Conservation (phyloP, 2,113 vertebrate species). For the Hemicordylus capensis region DNA sequence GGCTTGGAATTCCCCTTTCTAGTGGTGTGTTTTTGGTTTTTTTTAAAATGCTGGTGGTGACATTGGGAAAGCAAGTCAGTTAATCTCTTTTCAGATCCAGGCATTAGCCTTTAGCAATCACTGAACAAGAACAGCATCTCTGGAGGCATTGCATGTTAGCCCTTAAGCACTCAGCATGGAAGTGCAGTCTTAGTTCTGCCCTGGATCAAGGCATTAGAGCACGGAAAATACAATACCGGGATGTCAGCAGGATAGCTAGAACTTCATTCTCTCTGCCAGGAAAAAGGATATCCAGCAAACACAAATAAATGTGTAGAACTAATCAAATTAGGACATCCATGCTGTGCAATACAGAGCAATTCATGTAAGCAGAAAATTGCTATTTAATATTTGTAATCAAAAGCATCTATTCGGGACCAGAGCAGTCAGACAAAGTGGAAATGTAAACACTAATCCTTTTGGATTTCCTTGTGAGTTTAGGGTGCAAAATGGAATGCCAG, state of each 20-base stretch:
- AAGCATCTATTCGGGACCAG: constrained; percentile 62
- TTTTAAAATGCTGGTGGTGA: constrained; percentile 36
- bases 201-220: constrained; percentile 40
- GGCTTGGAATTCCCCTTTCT: constrained; percentile 34
- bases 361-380: constrained; percentile 74
- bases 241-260: constrained; percentile 70
- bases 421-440: constrained; percentile 49
- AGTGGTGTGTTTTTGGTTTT: background rate
- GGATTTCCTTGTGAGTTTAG: constrained; percentile 49
- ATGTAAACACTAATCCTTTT: constrained; percentile 57
- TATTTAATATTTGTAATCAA: constrained; percentile 71
- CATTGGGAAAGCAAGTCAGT: constrained; percentile 48
- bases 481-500: constrained; percentile 40
- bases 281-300: constrained; percentile 63
- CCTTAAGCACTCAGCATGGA: constrained; percentile 20
- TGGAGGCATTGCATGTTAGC: background rate
- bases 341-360: constrained; percentile 72
- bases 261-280: constrained; percentile 60
- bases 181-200: constrained; percentile 58
- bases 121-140: constrained; percentile 34
- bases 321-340: constrained; percentile 75
- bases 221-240: constrained; percentile 62
- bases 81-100: constrained; percentile 58
- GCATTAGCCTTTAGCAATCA: constrained; percentile 39
- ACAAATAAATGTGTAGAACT: constrained; percentile 73